Base-by-base conservation (phyloP, 2,888 invertebrate species). In the Acrocyrtus sp. region DNA sequence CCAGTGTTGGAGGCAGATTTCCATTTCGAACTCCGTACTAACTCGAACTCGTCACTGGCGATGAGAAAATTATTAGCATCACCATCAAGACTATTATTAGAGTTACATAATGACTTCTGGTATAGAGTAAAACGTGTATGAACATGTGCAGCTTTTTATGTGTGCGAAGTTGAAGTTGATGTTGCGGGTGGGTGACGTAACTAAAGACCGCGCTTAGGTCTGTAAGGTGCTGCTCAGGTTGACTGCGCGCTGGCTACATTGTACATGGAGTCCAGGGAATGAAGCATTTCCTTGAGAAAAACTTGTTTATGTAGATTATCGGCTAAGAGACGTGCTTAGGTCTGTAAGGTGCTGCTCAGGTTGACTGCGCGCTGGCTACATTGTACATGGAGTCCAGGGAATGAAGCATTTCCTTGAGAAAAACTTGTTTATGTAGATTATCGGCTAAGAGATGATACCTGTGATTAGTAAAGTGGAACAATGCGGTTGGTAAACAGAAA, bases 351-450 rank as follows among this genome's bases (percentile, higher is more conserved):
- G 24, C 22, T 50, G 43, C n/a, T 12, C 15, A 54, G 10, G 17
- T 6, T 21, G 19, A 50, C 21, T 51, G 12, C 26, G 12, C 8
- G 34, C n/a, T 54, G 26, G 3, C 26, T 24, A 12, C 21, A 41
- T 41, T 56, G 22, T 41, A 41, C n/a, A 45, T 57, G 10, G 27
- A 24, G 22, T 43, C 26, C 12, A 19, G 12, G 41, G 41, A 19
- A n/a, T n/a, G n/a, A 41, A 39, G 57, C 26, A 57, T 57, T 57
- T 57, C 57, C 57, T 41, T 57, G 57, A 57, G 57, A 57, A 57
- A 2, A 26, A 2, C 26, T 50, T 24, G 2, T 10, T n/a, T n/a
- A n/a, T n/a, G n/a, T n/a, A n/a, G n/a, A n/a, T n/a, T n/a, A n/a
- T n/a, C n/a, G n/a, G n/a, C n/a, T n/a, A n/a, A n/a, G n/a, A n/a